Evolutionary conservation across 1,140 invertebrate genomes (phyloP), one percentile per base, ranked within the genome.

Genomic region (Saccostrea cuccullata): DNA sequence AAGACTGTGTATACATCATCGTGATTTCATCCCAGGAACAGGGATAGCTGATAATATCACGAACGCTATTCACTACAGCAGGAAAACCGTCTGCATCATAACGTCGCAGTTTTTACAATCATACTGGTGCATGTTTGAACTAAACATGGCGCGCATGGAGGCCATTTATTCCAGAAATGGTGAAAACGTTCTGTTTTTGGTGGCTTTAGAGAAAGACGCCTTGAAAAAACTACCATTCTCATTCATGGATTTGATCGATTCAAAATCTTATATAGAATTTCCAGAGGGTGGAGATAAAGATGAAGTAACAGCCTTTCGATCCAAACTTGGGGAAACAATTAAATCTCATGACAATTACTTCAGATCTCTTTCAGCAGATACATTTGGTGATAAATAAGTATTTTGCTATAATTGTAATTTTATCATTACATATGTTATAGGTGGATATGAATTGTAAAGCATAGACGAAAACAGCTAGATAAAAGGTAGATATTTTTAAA

Each of bases 61-160:
- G n/a, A 95, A 95, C 73, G 96, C 96, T 90, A 96, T 97, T 73
- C 95, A 96, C 30, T 94, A 95, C 64, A 96, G 96, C 92, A 95
- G 96, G 73, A 96, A 96, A 93, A 96, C 96, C 17, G 93, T 97
- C 60, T 93, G 96, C 58, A 92, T 97, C 15, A 95, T 97, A 55
- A 96, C 96, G 86, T 95, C 96, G 89, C 94, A 95, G 70, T 97
- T 97, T 92, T 95, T 96, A 0, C 95, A 95, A 87, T 97, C 96
- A n/a, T 95, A 96, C 55, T 97, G 96, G 96, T 97, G 96, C 91
- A 90, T 95, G 70, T 97, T 97, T 96, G 96, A 97, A 92, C 96
- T 96, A 15, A 96, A 96, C 88, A 94, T 92, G 92, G 91, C 91
- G 6, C 82, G 86, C 30, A 91, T 92, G 91, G 91, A 93, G 36